Evolutionary conservation across 2,797 vertebrate genomes (phyloP).

Genomic region (Orestias chungarensis): DNA sequence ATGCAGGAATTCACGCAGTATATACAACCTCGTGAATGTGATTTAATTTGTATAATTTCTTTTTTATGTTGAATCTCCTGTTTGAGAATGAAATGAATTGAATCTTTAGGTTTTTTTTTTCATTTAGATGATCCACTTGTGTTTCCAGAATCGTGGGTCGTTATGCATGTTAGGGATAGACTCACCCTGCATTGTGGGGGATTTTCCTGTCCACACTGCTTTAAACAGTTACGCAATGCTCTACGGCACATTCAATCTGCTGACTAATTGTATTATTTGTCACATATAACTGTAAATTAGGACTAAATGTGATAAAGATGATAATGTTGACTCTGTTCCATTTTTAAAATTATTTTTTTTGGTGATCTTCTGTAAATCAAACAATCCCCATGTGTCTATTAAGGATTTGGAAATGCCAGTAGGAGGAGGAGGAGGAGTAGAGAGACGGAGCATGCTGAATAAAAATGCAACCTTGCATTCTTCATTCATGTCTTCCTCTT

Average conservation of each 20-base stretch:
- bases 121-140: neutral
- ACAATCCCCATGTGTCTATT: neutral
- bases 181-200: slow-evolving; percentile 23
- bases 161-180: slow-evolving; percentile 34
- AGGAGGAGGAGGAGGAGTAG: neutral
- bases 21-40: neutral
- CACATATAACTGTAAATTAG: neutral
- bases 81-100: neutral
- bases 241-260: slow-evolving; percentile 22
- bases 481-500: slow-evolving; percentile 5
- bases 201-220: slow-evolving; percentile 47
- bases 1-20: neutral
- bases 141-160: neutral
- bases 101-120: neutral
- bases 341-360: neutral
- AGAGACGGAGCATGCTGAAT: neutral
- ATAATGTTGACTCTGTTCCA: neutral
- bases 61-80: neutral
- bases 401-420: neutral
- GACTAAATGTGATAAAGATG: neutral
- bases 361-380: too few species aligned
- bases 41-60: neutral
- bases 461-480: slow-evolving; percentile 13
- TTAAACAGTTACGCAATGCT: slow-evolving; percentile 45
- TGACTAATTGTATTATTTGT: slow-evolving; percentile 31